A percentile compares a stretch with the other conserved stretches of the same genome.
phyloP scores from a whole-genome alignment of 2,888 invertebrate genomes.

The Thecocarcelia acutangulata region DNA sequence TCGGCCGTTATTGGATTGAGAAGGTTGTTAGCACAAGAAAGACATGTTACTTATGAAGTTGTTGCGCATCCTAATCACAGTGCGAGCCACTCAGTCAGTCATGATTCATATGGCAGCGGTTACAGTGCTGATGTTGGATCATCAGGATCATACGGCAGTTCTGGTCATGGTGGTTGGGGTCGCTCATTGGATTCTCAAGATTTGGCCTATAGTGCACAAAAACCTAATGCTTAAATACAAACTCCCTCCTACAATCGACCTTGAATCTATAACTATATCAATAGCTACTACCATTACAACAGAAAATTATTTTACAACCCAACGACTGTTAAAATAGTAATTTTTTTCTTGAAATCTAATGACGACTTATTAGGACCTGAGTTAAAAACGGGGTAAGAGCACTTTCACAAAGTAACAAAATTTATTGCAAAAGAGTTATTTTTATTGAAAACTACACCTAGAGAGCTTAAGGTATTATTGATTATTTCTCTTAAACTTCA shows the following conservation, averaged over 20 bases:
- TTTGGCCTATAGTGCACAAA: constrained; percentile 90
- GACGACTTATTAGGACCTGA: constrained; percentile 49
- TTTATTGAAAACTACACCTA: constrained; percentile 4
- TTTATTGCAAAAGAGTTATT: constrained; percentile 16
- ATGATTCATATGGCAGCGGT: constrained; percentile 84
- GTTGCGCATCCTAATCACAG: constrained; percentile 92
- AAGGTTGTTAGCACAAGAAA: constrained; percentile 90
- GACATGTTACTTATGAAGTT: constrained; percentile 93
- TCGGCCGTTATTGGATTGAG: constrained; percentile 92
- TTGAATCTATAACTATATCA: constrained; percentile 31
- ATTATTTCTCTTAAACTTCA: constrained; percentile 10
- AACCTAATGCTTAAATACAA: constrained; percentile 82
- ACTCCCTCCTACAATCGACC: constrained; percentile 10
- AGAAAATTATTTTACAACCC: constrained; percentile 63
- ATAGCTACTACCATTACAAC: constrained; percentile 19
- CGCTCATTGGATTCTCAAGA: constrained; percentile 89
- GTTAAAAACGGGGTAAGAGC: constrained; percentile 1
- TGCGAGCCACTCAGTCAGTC: constrained; percentile 86
- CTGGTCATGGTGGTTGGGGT: constrained; percentile 88
- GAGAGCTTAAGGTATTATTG: constrained; percentile 45
- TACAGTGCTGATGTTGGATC: constrained; percentile 84
- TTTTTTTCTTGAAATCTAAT: constrained; percentile 38
- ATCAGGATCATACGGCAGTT: constrained; percentile 85
- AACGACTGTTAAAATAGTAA: constrained; percentile 68
- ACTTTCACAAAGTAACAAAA: constrained; percentile 7